Percentiles rank a stretch among this genome's conserved stretches.
These are phyloP conservation scores for Synergus japonicus DNA, from an alignment of 2,888 invertebrate species.

Conservation along the genomic window DNA sequence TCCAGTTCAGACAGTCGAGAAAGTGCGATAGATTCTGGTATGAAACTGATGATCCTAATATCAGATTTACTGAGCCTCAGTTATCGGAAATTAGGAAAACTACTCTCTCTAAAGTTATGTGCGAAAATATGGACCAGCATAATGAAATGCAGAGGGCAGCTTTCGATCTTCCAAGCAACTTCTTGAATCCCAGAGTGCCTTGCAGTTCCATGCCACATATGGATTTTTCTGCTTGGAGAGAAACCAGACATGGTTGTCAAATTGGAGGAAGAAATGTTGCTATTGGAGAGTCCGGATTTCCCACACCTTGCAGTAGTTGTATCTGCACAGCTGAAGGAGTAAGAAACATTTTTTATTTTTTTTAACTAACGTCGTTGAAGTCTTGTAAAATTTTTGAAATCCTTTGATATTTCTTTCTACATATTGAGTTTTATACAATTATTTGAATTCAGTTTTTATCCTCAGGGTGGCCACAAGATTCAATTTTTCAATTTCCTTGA, in stretches of 20 bases:
- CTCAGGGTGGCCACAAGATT: too few species aligned
- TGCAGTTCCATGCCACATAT: slow-evolving; percentile 89
- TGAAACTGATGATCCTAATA: slow-evolving; percentile 89
- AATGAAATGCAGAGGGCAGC: slow-evolving; percentile 93
- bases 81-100: slow-evolving; percentile 92
- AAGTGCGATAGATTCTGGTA: slow-evolving; percentile 98
- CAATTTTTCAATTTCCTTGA: too few species aligned
- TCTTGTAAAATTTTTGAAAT: too few species aligned
- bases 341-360: slow-evolving; percentile 73
- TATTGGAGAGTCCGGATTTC: slow-evolving; percentile 90
- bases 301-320: slow-evolving; percentile 94
- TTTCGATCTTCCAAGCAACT: slow-evolving; percentile 94
- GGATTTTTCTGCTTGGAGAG: slow-evolving; percentile 91
- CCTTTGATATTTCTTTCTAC: too few species aligned
- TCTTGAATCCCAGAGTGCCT: slow-evolving; percentile 92
- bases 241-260: slow-evolving; percentile 88
- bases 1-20: slow-evolving; percentile 93
- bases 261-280: slow-evolving; percentile 89
- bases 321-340: slow-evolving; percentile 92
- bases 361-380: too few species aligned
- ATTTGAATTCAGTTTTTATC: too few species aligned
- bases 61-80: slow-evolving; percentile 91
- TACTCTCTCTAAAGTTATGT: slow-evolving; percentile 90
- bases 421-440: too few species aligned
- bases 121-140: slow-evolving; percentile 92